phyloP scores from a whole-genome alignment of 2,888 invertebrate genomes.

The Agonopterix subpropinquella region DNA sequence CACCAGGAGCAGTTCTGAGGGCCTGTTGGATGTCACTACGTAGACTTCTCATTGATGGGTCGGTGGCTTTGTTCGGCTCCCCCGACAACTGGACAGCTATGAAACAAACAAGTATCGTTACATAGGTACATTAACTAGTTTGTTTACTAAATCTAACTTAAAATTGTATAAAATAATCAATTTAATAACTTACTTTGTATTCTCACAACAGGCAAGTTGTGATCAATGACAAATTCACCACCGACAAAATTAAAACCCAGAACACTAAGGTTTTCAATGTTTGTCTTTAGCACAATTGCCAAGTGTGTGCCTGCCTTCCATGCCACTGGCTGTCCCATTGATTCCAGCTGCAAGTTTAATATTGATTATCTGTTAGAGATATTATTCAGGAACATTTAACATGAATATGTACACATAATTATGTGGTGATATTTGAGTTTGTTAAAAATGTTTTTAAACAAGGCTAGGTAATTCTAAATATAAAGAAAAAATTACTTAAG shows the following conservation, averaged over 20 bases:
- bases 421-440: too few species aligned
- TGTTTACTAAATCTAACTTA: too few species aligned
- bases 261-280: constrained; percentile 83
- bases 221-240: constrained; percentile 83
- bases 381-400: too few species aligned
- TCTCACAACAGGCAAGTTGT: constrained; percentile 83
- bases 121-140: too few species aligned
- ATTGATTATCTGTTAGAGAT: not conserved
- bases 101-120: constrained; percentile 15
- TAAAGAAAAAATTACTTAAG: too few species aligned
- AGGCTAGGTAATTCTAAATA: too few species aligned
- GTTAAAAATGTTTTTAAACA: too few species aligned
- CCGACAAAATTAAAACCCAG: constrained; percentile 83
- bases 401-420: too few species aligned
- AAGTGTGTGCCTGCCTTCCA: constrained; percentile 87
- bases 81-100: constrained; percentile 61
- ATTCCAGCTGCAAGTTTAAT: constrained; percentile 78
- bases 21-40: constrained; percentile 56
- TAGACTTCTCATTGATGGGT: constrained; percentile 63
- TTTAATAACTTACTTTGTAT: constrained; percentile 81
- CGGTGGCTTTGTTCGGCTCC: constrained; percentile 63
- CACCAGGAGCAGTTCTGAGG: constrained; percentile 34
- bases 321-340: constrained; percentile 85
- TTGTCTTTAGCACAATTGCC: constrained; percentile 84
- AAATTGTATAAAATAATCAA: too few species aligned